Conservation (phyloP, 2,888 invertebrate genomes). For the Gastrophysa polygoni region DNA sequence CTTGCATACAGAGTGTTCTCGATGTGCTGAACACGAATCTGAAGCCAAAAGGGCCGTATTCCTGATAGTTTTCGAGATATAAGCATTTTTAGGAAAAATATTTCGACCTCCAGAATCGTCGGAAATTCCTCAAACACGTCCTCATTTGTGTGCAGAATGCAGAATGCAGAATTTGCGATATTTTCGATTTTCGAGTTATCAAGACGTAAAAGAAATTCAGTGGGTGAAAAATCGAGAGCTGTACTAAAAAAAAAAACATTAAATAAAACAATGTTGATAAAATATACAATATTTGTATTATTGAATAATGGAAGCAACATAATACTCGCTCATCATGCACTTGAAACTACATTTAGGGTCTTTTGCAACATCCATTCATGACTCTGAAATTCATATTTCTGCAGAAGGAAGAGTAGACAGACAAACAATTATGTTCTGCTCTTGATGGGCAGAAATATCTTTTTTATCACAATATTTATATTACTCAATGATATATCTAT, state of each 20-base stretch:
- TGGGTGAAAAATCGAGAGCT: too few species aligned
- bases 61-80: too few species aligned
- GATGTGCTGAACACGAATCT: too few species aligned
- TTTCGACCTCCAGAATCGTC: too few species aligned
- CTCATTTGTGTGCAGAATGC: too few species aligned
- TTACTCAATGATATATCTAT: background rate
- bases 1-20: too few species aligned
- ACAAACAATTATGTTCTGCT: conserved; percentile 19
- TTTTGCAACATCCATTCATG: conserved; percentile 17
- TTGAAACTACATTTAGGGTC: conserved; percentile 17
- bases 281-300: conserved; percentile 33
- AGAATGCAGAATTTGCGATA: too few species aligned
- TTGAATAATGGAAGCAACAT: conserved; percentile 38
- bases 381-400: conserved; percentile 22
- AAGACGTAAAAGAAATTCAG: too few species aligned
- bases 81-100: too few species aligned
- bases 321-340: conserved; percentile 34
- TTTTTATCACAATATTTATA: conserved; percentile 28
- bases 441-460: conserved; percentile 23
- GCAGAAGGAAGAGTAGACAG: conserved; percentile 9
- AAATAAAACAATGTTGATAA: conserved; percentile 6
- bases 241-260: background rate
- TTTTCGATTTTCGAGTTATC: too few species aligned
- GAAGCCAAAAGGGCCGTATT: too few species aligned
- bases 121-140: too few species aligned